phyloP scores from a whole-genome alignment of 2,797 vertebrate species.

The Halcyon chelicuti region DNA sequence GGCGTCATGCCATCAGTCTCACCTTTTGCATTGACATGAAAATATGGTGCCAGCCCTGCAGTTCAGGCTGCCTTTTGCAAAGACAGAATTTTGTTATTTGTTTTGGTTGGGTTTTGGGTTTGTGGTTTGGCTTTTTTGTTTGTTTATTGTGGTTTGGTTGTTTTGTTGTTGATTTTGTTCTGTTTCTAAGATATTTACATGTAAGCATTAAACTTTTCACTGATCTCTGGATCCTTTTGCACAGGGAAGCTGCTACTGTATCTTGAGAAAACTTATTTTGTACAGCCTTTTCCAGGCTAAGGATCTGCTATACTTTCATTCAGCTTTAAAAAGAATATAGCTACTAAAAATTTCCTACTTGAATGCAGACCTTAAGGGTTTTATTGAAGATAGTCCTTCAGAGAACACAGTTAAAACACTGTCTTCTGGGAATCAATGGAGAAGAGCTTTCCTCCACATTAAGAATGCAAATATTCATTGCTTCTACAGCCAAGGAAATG shows the following conservation, averaged over 20 bases:
- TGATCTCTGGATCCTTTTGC: not conserved
- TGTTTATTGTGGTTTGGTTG: too few species aligned
- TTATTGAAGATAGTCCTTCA: not conserved
- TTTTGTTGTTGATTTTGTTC: too few species aligned
- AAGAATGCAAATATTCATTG: not conserved
- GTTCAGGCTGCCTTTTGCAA: not conserved
- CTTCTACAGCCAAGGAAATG: not conserved
- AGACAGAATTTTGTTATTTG: not conserved
- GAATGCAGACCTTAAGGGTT: not conserved
- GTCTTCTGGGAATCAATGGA: not conserved
- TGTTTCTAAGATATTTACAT: not conserved
- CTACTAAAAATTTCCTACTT: not conserved
- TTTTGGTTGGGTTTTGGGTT: too few species aligned
- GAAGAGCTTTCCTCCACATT: not conserved
- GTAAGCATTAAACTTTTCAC: not conserved
- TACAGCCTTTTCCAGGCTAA: not conserved
- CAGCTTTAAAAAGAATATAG: not conserved
- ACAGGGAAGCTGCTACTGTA: not conserved
- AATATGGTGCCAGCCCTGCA: not conserved
- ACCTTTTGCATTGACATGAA: not conserved
- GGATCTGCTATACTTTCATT: not conserved
- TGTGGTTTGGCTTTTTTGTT: too few species aligned
- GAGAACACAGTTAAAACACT: not conserved
- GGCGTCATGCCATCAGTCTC: not conserved
- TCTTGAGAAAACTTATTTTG: not conserved